phyloP scores from a whole-genome alignment of 1,140 invertebrate genomes.

The Trichonephila clavipes region DNA sequence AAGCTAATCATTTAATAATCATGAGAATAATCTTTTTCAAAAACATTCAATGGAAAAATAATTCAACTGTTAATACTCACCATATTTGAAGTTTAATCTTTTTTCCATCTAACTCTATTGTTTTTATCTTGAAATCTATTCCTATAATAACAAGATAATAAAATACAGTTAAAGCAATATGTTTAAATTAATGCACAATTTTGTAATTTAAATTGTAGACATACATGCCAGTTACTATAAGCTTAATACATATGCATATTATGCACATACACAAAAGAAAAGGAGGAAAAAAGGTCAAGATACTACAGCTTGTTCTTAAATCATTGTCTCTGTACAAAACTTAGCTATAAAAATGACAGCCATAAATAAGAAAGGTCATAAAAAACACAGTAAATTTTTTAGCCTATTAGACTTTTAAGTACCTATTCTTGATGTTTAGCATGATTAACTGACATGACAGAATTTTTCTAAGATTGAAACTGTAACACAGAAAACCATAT shows the following conservation, averaged over 20 bases:
- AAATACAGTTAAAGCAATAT: background rate
- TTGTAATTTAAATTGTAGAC: background rate
- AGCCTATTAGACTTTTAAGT: background rate
- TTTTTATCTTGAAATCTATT: conserved; percentile 99
- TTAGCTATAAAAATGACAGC: background rate
- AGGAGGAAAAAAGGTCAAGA: too few species aligned
- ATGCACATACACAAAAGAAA: too few species aligned
- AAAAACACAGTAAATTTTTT: background rate
- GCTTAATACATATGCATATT: too few species aligned
- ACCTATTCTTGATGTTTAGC: conserved; percentile 3
- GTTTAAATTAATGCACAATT: background rate
- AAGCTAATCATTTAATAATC: background rate
- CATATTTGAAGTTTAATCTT: conserved; percentile 99
- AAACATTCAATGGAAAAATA: background rate
- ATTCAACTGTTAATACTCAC: conserved; percentile 81
- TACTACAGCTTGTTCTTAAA: background rate
- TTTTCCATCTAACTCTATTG: conserved; percentile 98
- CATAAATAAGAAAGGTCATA: background rate
- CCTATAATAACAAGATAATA: conserved; percentile 83
- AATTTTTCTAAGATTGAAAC: too few species aligned
- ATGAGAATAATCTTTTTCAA: background rate
- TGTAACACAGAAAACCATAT: too few species aligned
- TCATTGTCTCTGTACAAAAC: background rate
- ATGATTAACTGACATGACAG: too few species aligned
- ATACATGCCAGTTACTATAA: background rate